These are phyloP conservation scores for Fissipunctia ypsillon DNA, from an alignment of 2,888 invertebrate species.

Conservation along the genomic window DNA sequence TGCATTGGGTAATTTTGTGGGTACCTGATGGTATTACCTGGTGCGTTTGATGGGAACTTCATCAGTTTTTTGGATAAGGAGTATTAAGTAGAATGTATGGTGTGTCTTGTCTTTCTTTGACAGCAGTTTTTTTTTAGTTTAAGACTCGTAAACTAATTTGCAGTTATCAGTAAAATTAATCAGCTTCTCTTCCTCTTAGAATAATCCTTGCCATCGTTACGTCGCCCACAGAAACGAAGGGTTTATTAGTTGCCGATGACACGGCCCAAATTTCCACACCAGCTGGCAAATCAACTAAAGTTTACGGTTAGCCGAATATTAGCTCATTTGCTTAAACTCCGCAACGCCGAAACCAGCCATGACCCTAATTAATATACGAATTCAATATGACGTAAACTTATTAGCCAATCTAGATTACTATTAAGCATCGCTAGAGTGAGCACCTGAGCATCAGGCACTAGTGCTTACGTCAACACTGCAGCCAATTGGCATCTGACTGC, in stretches of 20 bases:
- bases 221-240: neutral
- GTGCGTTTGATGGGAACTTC: slow-evolving; percentile 32
- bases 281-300: slow-evolving; percentile 35
- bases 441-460: slow-evolving; percentile 60
- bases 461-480: slow-evolving; percentile 70
- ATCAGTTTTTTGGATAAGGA: slow-evolving; percentile 2
- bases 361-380: slow-evolving; percentile 29
- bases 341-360: neutral
- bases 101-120: neutral
- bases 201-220: slow-evolving; percentile 1
- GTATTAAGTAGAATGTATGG: neutral
- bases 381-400: slow-evolving; percentile 38
- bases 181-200: too few species aligned
- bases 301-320: slow-evolving; percentile 33
- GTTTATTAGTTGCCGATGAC: slow-evolving; percentile 11
- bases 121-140: neutral
- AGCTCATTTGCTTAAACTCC: slow-evolving; percentile 4
- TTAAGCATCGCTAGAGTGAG: slow-evolving; percentile 61
- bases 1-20: slow-evolving; percentile 58
- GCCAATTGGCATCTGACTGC: slow-evolving; percentile 74
- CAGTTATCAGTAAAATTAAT: too few species aligned
- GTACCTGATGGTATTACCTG: slow-evolving; percentile 51
- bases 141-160: neutral
- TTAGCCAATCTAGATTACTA: slow-evolving; percentile 44
- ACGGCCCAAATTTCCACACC: slow-evolving; percentile 11